Conservation (phyloP, 1,140 invertebrate genomes). For the Bombus fervidus region DNA sequence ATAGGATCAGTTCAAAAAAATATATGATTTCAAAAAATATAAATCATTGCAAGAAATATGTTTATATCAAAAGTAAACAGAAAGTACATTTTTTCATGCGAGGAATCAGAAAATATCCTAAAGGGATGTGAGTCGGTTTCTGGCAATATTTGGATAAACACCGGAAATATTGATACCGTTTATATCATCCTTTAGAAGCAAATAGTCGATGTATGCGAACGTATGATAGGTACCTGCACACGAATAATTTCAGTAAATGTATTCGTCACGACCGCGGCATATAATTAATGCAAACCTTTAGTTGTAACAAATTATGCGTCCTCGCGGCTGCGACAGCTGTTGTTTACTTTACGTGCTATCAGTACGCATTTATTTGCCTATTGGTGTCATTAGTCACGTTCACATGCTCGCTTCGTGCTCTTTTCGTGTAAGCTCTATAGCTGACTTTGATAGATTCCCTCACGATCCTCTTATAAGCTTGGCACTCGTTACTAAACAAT, state of each 20-base stretch:
- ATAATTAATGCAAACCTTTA: conserved; percentile 31
- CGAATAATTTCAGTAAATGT: neutral
- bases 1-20: neutral
- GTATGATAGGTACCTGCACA: neutral
- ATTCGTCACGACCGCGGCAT: neutral
- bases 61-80: neutral
- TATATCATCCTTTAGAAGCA: neutral
- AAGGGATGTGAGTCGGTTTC: neutral
- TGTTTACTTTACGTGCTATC: conserved; percentile 45
- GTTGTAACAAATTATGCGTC: conserved; percentile 48
- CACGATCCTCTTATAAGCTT: neutral
- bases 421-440: neutral
- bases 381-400: conserved; percentile 39
- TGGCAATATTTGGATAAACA: neutral
- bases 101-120: neutral
- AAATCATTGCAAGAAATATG: neutral
- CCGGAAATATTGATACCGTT: neutral
- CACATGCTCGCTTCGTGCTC: neutral
- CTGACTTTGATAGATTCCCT: neutral
- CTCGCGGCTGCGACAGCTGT: conserved; percentile 26
- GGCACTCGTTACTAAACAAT: neutral
- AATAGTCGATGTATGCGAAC: neutral
- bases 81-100: neutral
- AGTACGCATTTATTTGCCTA: conserved; percentile 43
- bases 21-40: neutral